Evolutionary conservation across 2,888 invertebrate species (phyloP), one percentile per base, ranked within the genome.

Genomic region (Pollenia labialis): DNA sequence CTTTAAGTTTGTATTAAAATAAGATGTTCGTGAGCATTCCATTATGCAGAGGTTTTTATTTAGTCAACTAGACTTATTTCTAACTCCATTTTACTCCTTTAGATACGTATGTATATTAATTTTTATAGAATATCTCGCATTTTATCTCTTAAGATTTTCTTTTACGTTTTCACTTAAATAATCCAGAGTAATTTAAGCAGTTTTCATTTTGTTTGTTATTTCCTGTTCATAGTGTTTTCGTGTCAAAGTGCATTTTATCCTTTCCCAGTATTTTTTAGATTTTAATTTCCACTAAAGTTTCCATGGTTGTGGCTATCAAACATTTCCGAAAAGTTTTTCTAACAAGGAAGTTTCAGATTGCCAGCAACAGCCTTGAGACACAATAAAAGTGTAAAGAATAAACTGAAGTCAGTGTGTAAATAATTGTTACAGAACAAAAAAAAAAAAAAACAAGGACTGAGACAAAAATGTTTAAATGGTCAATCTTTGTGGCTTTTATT

Each of bases 311-410:
- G 71, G 46, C 81, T 74, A 11, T 66, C 48, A 54, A 76, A 69
- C n/a, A 68, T 69, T 75, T 85, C 58, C 52, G 23, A 60, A 80
- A 85, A 84, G 32, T 74, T 85, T 80, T 81, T 60, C 32, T n/a
- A 74, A 60, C 74, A 42, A 76, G 32, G 71, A 85, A 76, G 76
- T 85, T 52, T 85, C 69, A 71, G 40, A 81, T 85, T 71, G 75
- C 56, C n/a, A 56, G 16, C 62, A 68, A 64, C 69, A 75, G 62
- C 75, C 42, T 68, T 74, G 18, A 68, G 48, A n/a, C n/a, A 16
- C 14, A 52, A 71, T 11, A 2, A 54, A 76, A 74, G 48, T 66
- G 40, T n/a, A 40, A 18, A 56, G 46, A 42, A n/a, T 4, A 42
- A 54, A 42, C 42, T 14, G 18, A 42, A 60, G 40, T 10, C 6